Percentiles rank a stretch among this genome's conserved stretches.
These are phyloP conservation scores for Pyxicephalus adspersus DNA, from an alignment of 2,113 vertebrate genomes.

Conservation along the genomic window DNA sequence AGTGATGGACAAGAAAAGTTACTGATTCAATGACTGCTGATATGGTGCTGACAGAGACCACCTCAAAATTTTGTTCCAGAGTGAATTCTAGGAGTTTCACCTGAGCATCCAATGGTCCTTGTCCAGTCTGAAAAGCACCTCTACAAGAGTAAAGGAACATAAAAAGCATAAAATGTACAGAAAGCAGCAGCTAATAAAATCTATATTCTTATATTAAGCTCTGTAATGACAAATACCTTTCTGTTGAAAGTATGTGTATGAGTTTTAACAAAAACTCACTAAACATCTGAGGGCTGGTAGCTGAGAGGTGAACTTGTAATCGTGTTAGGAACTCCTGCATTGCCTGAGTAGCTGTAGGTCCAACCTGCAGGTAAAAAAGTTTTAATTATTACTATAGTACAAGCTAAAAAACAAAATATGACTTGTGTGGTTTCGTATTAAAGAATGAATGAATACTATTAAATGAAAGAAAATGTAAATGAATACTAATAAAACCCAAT, in stretches of 20 bases:
- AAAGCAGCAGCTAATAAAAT: no score
- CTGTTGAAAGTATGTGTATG: slow-evolving; percentile 95
- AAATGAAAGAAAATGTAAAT: no score
- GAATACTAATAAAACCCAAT: no score
- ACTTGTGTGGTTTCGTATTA: no score
- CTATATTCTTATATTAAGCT: no score
- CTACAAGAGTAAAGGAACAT: slow-evolving; percentile 62
- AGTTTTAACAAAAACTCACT: slow-evolving; percentile 97
- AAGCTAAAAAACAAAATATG: no score
- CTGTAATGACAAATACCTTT: slow-evolving; percentile 80
- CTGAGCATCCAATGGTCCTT: slow-evolving; percentile 95
- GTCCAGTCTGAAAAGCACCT: slow-evolving; percentile 94
- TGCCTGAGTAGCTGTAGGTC: slow-evolving; percentile 97
- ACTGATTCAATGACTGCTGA: slow-evolving; percentile 95
- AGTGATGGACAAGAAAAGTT: slow-evolving; percentile 96
- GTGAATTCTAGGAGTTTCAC: slow-evolving; percentile 97
- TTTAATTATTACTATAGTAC: no score
- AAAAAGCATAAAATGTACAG: no score
- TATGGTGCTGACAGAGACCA: slow-evolving; percentile 93
- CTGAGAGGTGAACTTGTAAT: slow-evolving; percentile 95
- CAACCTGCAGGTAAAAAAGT: slow-evolving; percentile 75
- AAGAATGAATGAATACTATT: no score
- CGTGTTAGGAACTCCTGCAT: slow-evolving; percentile 97
- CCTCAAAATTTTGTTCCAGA: slow-evolving; percentile 96
- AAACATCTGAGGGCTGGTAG: slow-evolving; percentile 95